Evolutionary conservation across 1,140 invertebrate genomes (phyloP).

Genomic region (Caenorhabditis latens): DNA sequence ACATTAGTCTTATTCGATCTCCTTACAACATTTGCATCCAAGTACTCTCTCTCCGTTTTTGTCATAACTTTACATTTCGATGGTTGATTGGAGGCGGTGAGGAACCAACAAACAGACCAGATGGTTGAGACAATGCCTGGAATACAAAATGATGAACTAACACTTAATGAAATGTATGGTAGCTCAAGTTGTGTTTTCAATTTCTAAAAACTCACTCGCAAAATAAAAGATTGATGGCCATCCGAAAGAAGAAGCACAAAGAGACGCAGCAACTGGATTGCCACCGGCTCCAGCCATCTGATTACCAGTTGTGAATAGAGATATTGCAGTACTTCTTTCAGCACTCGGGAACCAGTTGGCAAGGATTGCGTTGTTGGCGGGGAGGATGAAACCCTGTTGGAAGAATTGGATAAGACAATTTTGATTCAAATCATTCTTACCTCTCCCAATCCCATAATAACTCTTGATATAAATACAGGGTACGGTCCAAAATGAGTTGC

Average conservation of each 20-base stretch:
- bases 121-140: conserved; percentile 67
- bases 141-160: conserved; percentile 6
- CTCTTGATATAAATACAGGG: conserved; percentile 63
- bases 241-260: conserved; percentile 66
- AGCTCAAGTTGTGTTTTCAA: too few species aligned
- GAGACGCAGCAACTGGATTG: conserved; percentile 63
- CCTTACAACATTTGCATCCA: conserved; percentile 60
- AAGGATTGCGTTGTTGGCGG: conserved; percentile 69
- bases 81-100: conserved; percentile 65
- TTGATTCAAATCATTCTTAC: conserved; percentile 18
- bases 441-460: conserved; percentile 68
- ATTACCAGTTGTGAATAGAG: conserved; percentile 70
- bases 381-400: conserved; percentile 69
- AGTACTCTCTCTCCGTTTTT: conserved; percentile 62
- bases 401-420: conserved; percentile 13
- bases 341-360: conserved; percentile 69
- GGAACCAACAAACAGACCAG: conserved; percentile 66
- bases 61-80: conserved; percentile 67
- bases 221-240: conserved; percentile 71
- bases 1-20: conserved; percentile 56
- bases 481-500: conserved; percentile 61
- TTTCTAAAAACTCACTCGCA: conserved; percentile 61
- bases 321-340: conserved; percentile 69
- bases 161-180: too few species aligned
- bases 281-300: conserved; percentile 63